Evolutionary conservation across 2,797 vertebrate genomes (phyloP).

Genomic region (Sebastes minor): DNA sequence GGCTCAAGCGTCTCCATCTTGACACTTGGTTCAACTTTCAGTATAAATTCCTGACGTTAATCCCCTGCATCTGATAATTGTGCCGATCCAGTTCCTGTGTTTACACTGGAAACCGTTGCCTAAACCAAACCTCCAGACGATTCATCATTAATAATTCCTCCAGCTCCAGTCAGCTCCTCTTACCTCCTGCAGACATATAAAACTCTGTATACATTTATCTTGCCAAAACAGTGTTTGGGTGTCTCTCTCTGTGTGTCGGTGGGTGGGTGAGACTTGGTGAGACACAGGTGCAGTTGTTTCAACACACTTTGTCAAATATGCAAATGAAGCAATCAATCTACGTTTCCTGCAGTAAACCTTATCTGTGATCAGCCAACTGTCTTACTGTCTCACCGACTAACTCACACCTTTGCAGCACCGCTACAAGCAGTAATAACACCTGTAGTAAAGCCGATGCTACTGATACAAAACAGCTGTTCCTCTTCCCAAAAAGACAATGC

Average conservation of each 20-base stretch:
- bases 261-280: neutral
- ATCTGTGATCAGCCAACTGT: constrained; percentile 29
- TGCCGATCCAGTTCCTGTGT: neutral
- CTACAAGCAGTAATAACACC: neutral
- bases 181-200: neutral
- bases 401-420: neutral
- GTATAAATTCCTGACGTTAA: constrained; percentile 11
- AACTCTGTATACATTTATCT: neutral
- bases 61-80: constrained; percentile 17
- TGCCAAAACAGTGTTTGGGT: neutral
- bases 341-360: constrained; percentile 7
- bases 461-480: neutral
- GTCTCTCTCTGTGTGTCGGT: neutral
- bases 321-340: constrained; percentile 60
- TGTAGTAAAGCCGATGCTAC: neutral
- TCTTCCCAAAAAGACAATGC: fast-evolving
- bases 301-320: constrained; percentile 48
- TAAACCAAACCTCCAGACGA: neutral
- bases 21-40: constrained; percentile 22
- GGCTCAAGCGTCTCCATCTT: neutral
- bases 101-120: constrained; percentile 9
- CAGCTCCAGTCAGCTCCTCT: neutral
- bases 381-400: neutral
- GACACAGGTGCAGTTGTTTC: constrained; percentile 35
- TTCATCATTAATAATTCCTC: constrained; percentile 11